phyloP scores from a whole-genome alignment of 2,888 invertebrate genomes.

The Cheilosia urbana region DNA sequence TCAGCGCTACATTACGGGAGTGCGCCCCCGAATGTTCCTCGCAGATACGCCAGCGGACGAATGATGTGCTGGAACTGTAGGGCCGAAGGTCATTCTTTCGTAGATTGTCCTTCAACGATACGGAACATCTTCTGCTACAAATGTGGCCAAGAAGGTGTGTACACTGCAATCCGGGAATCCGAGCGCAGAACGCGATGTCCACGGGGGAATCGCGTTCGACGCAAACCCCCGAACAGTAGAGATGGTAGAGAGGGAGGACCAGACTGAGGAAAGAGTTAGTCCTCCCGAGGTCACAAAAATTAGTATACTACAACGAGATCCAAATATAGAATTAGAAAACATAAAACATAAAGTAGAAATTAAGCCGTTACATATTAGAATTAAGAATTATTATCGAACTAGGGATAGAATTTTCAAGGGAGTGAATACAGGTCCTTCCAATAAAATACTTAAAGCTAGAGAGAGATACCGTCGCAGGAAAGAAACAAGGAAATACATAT shows the following conservation, averaged over 20 bases:
- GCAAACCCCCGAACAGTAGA: not conserved
- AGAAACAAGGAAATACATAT: not conserved
- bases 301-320: too few relatives aligned
- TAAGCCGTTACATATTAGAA: conserved; percentile 4
- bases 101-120: not conserved
- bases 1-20: too few relatives aligned
- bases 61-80: too few relatives aligned
- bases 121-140: too few relatives aligned
- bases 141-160: too few relatives aligned
- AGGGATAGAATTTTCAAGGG: conserved; percentile 19
- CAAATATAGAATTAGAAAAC: not conserved
- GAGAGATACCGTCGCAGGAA: not conserved
- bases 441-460: not conserved
- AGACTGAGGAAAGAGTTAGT: too few relatives aligned
- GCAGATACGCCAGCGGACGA: too few relatives aligned
- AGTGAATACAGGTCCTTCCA: not conserved
- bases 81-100: not conserved
- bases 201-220: conserved; percentile 17
- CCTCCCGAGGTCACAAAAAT: too few relatives aligned
- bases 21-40: too few relatives aligned
- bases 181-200: not conserved
- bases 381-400: not conserved
- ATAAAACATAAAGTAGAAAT: not conserved
- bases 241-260: too few relatives aligned
- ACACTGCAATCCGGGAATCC: too few relatives aligned